phyloP scores from a whole-genome alignment of 2,113 vertebrate genomes.

The Xyliphius kryptos region DNA sequence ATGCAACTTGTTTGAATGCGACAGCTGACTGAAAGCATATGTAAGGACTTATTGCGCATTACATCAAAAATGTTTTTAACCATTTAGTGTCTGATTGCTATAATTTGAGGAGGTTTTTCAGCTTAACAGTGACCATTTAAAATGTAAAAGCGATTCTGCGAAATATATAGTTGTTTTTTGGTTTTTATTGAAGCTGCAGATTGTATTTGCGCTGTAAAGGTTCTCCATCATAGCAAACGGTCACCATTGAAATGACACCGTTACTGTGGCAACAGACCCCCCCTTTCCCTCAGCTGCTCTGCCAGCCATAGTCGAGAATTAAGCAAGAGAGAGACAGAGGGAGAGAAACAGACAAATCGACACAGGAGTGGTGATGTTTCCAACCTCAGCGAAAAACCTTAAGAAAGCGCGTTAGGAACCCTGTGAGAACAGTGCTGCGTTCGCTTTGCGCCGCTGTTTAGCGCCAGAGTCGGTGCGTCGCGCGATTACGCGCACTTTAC shows the following conservation, averaged over 20 bases:
- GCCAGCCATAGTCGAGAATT: conserved; percentile 37
- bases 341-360: conserved; percentile 33
- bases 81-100: neutral
- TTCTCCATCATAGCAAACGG: conserved; percentile 55
- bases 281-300: conserved; percentile 26
- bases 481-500: conserved; percentile 7
- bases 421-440: conserved; percentile 40
- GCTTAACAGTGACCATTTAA: neutral
- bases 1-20: neutral
- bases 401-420: conserved; percentile 52
- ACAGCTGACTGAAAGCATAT: neutral
- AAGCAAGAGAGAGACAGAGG: neutral
- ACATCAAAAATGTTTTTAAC: conserved; percentile 18
- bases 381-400: conserved; percentile 45
- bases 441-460: conserved; percentile 35
- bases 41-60: neutral
- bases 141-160: no score
- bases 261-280: conserved; percentile 67
- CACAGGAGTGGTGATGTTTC: conserved; percentile 36
- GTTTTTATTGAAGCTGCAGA: neutral
- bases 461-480: neutral
- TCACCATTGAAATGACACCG: conserved; percentile 72
- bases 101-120: neutral
- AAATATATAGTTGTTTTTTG: no score
- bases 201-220: conserved; percentile 20